phyloP scores from a whole-genome alignment of 2,113 vertebrate species.

The Antechinus flavipes region DNA sequence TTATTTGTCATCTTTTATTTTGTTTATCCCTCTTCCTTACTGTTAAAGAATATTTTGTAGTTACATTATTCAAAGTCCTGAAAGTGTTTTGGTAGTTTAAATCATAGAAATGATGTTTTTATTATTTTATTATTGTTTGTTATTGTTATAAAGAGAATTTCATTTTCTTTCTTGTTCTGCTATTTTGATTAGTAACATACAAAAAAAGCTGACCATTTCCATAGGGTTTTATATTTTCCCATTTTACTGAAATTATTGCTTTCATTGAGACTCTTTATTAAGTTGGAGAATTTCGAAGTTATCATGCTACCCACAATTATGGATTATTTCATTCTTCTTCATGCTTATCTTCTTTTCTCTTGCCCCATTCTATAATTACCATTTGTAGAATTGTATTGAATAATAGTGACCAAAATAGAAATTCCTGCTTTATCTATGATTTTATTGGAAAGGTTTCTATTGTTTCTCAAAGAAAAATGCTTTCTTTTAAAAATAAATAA shows the following conservation, averaged over 20 bases:
- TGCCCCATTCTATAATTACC: background rate
- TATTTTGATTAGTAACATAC: background rate
- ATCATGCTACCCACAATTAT: background rate
- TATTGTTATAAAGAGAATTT: background rate
- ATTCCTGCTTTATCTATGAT: background rate
- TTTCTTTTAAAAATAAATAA: background rate
- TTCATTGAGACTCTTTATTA: background rate
- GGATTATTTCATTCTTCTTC: background rate
- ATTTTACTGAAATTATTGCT: background rate
- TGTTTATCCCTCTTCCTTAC: background rate
- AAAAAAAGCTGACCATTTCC: background rate
- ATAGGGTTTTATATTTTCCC: background rate
- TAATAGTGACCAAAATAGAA: background rate
- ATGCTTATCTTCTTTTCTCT: background rate
- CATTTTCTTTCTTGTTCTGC: background rate
- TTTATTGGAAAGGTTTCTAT: background rate
- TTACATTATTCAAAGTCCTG: background rate
- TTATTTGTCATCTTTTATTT: background rate
- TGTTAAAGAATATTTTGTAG: background rate
- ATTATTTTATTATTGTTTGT: background rate
- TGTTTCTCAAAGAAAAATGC: background rate
- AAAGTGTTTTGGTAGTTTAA: background rate
- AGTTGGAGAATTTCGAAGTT: background rate
- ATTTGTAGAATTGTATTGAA: background rate
- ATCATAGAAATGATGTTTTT: background rate